Percentiles rank a stretch among this genome's conserved stretches.
phyloP scores from a whole-genome alignment of 2,113 vertebrate genomes.

The Chiloscyllium plagiosum region DNA sequence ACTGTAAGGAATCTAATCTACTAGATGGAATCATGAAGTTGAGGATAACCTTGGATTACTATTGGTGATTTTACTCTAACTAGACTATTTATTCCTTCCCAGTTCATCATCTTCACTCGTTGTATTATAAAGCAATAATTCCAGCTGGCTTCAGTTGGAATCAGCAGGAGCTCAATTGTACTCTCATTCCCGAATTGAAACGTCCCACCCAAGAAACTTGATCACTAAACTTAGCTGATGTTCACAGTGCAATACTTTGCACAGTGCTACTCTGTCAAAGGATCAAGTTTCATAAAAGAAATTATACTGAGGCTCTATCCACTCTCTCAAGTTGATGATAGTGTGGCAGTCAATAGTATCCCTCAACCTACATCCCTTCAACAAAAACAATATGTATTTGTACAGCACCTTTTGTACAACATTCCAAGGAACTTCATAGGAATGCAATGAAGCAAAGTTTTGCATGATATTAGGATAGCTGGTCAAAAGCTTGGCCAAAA shows the following conservation, averaged over 20 bases:
- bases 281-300: background rate
- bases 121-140: background rate
- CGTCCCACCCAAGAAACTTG: too few relatives aligned
- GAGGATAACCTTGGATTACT: background rate
- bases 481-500: too few relatives aligned
- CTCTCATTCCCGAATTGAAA: background rate
- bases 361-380: background rate
- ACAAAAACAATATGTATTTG: background rate
- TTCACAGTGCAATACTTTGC: background rate
- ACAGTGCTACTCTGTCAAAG: background rate
- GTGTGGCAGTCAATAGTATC: background rate
- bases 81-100: background rate
- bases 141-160: background rate
- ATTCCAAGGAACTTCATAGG: too few relatives aligned
- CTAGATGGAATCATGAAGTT: background rate
- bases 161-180: background rate
- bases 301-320: background rate
- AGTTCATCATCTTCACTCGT: background rate
- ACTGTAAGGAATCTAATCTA: too few relatives aligned
- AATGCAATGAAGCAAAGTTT: too few relatives aligned
- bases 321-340: background rate
- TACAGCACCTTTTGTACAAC: too few relatives aligned
- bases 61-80: background rate
- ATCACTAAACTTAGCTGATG: background rate
- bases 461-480: too few relatives aligned